A percentile compares a stretch with the other conserved stretches of the same genome.
These are phyloP conservation scores for Microplitis deprimator DNA, from an alignment of 2,888 invertebrate species.

Conservation along the genomic window DNA sequence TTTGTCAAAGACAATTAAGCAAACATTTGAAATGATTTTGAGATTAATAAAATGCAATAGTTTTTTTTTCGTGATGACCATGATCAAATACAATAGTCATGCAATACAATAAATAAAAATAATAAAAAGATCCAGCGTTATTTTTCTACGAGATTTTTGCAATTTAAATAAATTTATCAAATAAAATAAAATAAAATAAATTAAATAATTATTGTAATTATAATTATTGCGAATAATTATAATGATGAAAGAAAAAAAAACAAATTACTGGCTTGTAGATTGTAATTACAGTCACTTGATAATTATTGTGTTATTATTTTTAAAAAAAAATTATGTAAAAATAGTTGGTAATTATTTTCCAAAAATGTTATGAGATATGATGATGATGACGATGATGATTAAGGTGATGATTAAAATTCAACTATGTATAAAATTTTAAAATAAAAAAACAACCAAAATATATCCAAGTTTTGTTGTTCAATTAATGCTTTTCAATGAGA, in stretches of 20 bases:
- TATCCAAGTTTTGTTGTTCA: slow-evolving; percentile 64
- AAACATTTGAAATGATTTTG: not conserved
- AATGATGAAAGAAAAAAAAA: not conserved
- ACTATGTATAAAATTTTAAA: slow-evolving; percentile 36
- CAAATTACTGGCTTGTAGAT: not conserved
- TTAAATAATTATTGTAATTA: slow-evolving; percentile 9
- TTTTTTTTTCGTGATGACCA: slow-evolving; percentile 26
- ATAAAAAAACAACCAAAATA: slow-evolving; percentile 21
- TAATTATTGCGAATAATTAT: not conserved
- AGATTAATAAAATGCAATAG: not conserved
- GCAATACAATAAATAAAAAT: slow-evolving; percentile 1
- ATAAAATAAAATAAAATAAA: slow-evolving; percentile 2
- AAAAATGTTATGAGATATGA: slow-evolving; percentile 26
- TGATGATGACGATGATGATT: too few relatives aligned
- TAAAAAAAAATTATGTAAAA: not conserved
- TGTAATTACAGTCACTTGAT: slow-evolving; percentile 17
- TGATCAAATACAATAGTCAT: slow-evolving; percentile 37
- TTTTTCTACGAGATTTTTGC: slow-evolving; percentile 31
- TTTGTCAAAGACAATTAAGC: not conserved
- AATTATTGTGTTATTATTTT: not conserved
- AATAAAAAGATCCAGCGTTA: slow-evolving; percentile 24
- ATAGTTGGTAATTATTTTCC: slow-evolving; percentile 16
- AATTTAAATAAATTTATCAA: not conserved
- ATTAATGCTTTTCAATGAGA: slow-evolving; percentile 71
- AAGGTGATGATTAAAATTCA: slow-evolving; percentile 45